Conservation (phyloP, 2,797 vertebrate genomes). For the Garrulus glandarius region DNA sequence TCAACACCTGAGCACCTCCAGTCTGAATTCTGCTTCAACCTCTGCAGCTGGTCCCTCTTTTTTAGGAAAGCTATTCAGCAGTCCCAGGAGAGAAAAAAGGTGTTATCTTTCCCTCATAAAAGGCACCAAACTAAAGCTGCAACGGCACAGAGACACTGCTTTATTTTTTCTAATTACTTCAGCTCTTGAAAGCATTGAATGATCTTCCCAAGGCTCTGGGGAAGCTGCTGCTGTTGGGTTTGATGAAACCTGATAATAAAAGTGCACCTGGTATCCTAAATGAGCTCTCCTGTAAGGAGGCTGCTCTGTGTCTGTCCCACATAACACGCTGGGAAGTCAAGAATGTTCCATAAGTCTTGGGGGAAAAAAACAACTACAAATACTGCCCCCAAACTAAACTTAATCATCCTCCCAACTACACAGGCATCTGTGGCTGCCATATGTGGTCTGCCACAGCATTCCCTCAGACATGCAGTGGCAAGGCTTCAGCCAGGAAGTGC, state of each 20-base stretch:
- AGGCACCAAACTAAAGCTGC: constrained; percentile 1
- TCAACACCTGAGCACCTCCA: not conserved
- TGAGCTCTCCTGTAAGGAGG: not conserved
- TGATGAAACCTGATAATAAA: not conserved
- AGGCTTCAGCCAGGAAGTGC: not conserved
- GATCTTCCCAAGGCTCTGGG: not conserved
- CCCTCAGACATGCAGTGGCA: not conserved
- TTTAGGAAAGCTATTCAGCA: not conserved
- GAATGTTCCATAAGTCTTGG: not conserved
- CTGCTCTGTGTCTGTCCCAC: not conserved
- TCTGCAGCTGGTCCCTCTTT: constrained; percentile 11
- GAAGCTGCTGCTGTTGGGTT: not conserved
- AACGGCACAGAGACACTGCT: not conserved
- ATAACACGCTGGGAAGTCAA: not conserved
- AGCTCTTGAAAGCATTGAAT: not conserved
- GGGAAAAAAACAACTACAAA: not conserved
- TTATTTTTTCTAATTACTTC: not conserved
- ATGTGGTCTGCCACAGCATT: not conserved
- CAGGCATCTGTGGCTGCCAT: constrained; percentile 26
- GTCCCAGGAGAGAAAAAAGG: not conserved
- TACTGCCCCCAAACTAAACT: not conserved
- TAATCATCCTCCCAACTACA: not conserved
- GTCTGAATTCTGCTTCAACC: not conserved
- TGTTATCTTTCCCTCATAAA: not conserved
- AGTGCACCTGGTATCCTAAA: not conserved